phyloP scores from a whole-genome alignment of 2,113 vertebrate species.

The Mesembrinibis cayennensis region DNA sequence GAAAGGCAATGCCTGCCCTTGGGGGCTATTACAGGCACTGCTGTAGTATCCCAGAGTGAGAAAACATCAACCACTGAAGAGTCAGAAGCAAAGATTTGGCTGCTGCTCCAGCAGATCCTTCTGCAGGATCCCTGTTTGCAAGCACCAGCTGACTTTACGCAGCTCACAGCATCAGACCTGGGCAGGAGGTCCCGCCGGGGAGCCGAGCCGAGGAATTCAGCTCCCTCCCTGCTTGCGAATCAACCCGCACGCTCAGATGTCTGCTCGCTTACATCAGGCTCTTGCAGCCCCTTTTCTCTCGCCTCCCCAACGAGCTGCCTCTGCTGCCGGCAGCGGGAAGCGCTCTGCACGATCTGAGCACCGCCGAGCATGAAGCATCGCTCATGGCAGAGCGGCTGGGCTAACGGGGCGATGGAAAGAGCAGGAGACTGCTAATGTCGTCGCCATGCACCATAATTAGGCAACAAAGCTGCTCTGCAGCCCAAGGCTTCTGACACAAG shows the following conservation, averaged over 20 bases:
- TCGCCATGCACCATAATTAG: fast-evolving
- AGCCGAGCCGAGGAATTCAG: background rate
- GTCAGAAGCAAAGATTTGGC: background rate
- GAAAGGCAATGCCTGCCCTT: background rate
- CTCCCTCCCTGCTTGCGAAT: background rate
- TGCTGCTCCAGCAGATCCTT: background rate
- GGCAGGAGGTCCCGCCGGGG: background rate
- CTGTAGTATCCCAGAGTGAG: background rate
- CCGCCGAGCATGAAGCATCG: background rate
- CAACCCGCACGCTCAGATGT: fast-evolving
- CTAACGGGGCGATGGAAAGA: background rate
- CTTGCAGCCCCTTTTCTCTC: background rate
- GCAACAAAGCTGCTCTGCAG: background rate
- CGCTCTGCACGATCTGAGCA: fast-evolving
- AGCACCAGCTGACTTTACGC: fast-evolving
- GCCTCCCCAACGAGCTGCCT: fast-evolving
- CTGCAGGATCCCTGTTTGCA: background rate
- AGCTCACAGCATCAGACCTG: background rate
- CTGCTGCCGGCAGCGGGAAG: background rate
- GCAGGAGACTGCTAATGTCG: fast-evolving
- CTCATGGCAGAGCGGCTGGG: background rate
- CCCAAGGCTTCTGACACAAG: background rate
- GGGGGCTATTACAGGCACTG: background rate
- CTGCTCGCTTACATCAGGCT: background rate
- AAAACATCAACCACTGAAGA: background rate